A percentile compares a stretch with the other conserved stretches of the same genome.
phyloP scores from a whole-genome alignment of 2,888 invertebrate genomes.

The Adela reaumurella region DNA sequence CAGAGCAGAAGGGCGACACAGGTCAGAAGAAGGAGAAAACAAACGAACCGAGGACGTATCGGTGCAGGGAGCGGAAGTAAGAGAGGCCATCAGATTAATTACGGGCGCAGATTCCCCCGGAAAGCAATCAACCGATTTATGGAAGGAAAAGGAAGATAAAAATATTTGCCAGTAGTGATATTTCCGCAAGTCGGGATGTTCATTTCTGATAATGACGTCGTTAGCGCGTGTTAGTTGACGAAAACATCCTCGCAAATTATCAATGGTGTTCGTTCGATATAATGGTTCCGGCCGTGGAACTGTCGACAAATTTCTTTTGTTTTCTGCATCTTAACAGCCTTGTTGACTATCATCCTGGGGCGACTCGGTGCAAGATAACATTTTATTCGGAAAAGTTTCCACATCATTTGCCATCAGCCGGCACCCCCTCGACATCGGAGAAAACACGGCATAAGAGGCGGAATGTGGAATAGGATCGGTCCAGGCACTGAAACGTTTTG shows the following conservation, averaged over 20 bases:
- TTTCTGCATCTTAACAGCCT: no score
- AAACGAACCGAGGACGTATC: no score
- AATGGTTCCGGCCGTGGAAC: no score
- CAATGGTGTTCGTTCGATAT: neutral
- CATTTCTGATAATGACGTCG: neutral
- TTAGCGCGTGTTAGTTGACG: neutral
- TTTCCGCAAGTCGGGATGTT: neutral
- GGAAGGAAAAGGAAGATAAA: neutral
- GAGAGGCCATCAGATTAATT: neutral
- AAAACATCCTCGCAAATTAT: neutral
- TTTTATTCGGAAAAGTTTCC: no score
- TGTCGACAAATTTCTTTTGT: no score
- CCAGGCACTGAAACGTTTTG: no score
- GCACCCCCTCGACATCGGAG: no score
- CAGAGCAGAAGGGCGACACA: neutral
- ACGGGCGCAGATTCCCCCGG: neutral
- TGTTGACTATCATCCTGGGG: no score
- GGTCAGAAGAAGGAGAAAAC: neutral
- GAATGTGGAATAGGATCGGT: no score
- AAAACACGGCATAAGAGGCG: no score
- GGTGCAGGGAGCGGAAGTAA: neutral
- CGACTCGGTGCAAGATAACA: no score
- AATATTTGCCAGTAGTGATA: neutral
- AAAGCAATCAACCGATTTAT: neutral
- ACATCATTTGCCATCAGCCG: no score